Evolutionary conservation across 2,113 vertebrate genomes (phyloP).

Genomic region (Nicator chloris): DNA sequence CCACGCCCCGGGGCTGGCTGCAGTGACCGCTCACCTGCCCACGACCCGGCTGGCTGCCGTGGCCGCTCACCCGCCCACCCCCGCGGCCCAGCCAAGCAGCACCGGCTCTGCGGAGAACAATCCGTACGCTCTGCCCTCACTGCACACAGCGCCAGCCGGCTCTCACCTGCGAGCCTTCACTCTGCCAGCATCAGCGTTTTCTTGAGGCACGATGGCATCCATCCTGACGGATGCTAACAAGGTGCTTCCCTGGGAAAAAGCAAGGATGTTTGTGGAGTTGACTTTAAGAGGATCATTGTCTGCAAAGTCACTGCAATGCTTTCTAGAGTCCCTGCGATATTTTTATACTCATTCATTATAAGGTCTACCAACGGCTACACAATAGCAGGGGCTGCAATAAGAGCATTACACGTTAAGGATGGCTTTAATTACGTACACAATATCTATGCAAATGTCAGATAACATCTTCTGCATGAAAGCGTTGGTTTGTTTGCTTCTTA

Average conservation of each 20-base stretch:
- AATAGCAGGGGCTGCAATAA: background rate
- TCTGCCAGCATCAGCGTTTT: background rate
- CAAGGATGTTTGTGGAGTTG: background rate
- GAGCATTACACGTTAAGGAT: background rate
- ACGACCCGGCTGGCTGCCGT: background rate
- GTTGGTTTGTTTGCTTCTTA: background rate
- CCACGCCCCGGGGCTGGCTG: background rate
- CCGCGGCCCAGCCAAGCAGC: background rate
- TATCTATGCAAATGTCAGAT: slow-evolving; percentile 29
- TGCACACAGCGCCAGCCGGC: background rate
- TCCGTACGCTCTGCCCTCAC: rapidly evolving
- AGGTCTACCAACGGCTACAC: background rate
- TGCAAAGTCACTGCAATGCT: background rate
- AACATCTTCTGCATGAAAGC: slow-evolving; percentile 13
- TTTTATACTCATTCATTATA: background rate
- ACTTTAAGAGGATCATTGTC: background rate
- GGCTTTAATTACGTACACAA: background rate
- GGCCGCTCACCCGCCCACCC: background rate
- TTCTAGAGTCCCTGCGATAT: background rate
- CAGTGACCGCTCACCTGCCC: background rate
- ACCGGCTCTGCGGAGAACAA: rapidly evolving
- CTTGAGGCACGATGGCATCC: background rate
- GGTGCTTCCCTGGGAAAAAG: background rate
- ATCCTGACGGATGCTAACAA: background rate
- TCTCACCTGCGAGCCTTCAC: background rate